These are phyloP conservation scores for Drosophila koepferae DNA, from an alignment of 2,888 invertebrate genomes.

Conservation along the genomic window DNA sequence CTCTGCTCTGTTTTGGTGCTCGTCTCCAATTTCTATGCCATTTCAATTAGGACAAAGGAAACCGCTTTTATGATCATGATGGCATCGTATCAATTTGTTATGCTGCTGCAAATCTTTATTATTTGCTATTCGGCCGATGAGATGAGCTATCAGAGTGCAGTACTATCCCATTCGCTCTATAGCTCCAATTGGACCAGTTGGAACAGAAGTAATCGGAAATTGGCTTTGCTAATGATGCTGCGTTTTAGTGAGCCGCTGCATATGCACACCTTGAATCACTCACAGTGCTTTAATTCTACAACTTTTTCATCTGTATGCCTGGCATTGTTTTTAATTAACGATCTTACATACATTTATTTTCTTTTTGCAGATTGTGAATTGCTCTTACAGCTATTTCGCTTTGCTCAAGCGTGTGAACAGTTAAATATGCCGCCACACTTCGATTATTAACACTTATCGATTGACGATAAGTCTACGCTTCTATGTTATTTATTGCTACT, in stretches of 20 bases:
- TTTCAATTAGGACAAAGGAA: constrained; percentile 64
- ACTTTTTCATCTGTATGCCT: constrained; percentile 78
- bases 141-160: constrained; percentile 61
- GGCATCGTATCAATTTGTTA: constrained; percentile 68
- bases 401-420: constrained; percentile 74
- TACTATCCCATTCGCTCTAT: constrained; percentile 61
- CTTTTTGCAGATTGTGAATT: constrained; percentile 75
- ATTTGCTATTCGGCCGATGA: constrained; percentile 75
- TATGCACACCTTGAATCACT: constrained; percentile 71
- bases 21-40: constrained; percentile 76
- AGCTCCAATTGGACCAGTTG: constrained; percentile 60
- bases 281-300: constrained; percentile 69
- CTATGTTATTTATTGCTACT: background rate
- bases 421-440: constrained; percentile 37
- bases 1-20: constrained; percentile 78
- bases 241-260: constrained; percentile 36
- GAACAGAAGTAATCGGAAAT: constrained; percentile 49
- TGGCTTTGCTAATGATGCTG: constrained; percentile 45
- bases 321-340: accelerated
- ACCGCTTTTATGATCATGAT: constrained; percentile 58
- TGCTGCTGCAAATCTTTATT: constrained; percentile 78
- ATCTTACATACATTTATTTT: background rate
- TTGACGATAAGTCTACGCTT: background rate
- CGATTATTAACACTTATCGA: constrained; percentile 21
- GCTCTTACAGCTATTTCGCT: constrained; percentile 79